A percentile compares a stretch with the other conserved stretches of the same genome.
These are phyloP conservation scores for Lasioglossum malachurum DNA, from an alignment of 2,888 invertebrate species.

Conservation along the genomic window DNA sequence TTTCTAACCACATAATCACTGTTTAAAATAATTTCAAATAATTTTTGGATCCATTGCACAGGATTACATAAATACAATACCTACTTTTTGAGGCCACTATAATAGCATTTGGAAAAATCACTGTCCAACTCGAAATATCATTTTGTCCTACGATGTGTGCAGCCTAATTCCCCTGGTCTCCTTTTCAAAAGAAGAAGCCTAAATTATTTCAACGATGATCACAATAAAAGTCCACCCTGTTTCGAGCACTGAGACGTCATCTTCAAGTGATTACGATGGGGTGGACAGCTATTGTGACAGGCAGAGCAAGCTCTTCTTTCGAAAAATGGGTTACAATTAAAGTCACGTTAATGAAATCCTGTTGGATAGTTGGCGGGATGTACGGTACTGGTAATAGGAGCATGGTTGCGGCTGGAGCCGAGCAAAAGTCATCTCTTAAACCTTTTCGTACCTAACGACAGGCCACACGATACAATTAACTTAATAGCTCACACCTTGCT, in stretches of 20 bases:
- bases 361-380: slow-evolving; percentile 86
- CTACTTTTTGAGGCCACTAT: not conserved
- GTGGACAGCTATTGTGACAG: not conserved
- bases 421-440: slow-evolving; percentile 86
- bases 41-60: no score
- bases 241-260: not conserved
- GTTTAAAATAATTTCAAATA: no score
- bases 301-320: not conserved
- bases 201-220: not conserved
- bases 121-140: not conserved
- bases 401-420: slow-evolving; percentile 86
- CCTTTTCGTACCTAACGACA: slow-evolving; percentile 84
- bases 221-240: not conserved
- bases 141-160: not conserved
- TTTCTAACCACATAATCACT: no score
- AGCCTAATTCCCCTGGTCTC: not conserved
- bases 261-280: not conserved
- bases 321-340: not conserved
- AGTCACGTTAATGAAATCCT: slow-evolving; percentile 22
- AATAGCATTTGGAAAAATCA: not conserved
- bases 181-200: not conserved
- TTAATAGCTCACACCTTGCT: slow-evolving; percentile 86
- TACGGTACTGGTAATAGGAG: slow-evolving; percentile 86
- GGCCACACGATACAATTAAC: slow-evolving; percentile 84
- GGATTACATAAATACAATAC: no score